Evolutionary conservation across 2,888 invertebrate genomes (phyloP).

Genomic region (Diaprepes abbreviatus): DNA sequence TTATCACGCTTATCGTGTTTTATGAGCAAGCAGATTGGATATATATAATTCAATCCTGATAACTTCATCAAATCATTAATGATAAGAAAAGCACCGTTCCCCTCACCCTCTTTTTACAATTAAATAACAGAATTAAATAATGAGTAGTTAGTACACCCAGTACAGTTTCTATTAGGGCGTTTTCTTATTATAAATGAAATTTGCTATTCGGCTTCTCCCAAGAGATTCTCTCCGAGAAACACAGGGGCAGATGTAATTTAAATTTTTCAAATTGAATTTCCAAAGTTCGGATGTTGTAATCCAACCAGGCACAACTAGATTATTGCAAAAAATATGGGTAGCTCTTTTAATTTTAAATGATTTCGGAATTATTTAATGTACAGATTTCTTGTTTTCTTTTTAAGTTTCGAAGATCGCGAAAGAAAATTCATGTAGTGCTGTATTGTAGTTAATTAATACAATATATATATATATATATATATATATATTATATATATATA

Average conservation of each 20-base stretch:
- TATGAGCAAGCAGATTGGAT: too few species aligned
- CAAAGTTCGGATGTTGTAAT: conserved; percentile 51
- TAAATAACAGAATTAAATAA: neutral
- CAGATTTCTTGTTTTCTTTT: too few species aligned
- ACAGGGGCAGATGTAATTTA: conserved; percentile 54
- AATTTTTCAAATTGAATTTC: conserved; percentile 55
- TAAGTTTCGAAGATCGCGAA: too few species aligned
- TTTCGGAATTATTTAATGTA: conserved; percentile 14
- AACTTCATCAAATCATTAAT: too few species aligned
- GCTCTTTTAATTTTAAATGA: conserved; percentile 7
- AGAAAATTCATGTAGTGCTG: too few species aligned
- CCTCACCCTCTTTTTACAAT: neutral
- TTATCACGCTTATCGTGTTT: too few species aligned
- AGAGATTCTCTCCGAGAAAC: conserved; percentile 42
- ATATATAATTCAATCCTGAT: too few species aligned
- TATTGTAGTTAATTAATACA: too few species aligned
- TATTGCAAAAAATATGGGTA: conserved; percentile 16
- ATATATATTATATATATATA: too few species aligned
- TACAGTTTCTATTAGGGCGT: conserved; percentile 47
- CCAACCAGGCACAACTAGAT: conserved; percentile 28
- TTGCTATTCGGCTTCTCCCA: conserved; percentile 48
- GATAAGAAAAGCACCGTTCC: too few species aligned
- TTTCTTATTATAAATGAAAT: conserved; percentile 55
- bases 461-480: too few species aligned
- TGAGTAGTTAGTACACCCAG: conserved; percentile 2